Evolutionary conservation across 2,888 invertebrate species (phyloP).

Genomic region (Phyto melanocephala): DNA sequence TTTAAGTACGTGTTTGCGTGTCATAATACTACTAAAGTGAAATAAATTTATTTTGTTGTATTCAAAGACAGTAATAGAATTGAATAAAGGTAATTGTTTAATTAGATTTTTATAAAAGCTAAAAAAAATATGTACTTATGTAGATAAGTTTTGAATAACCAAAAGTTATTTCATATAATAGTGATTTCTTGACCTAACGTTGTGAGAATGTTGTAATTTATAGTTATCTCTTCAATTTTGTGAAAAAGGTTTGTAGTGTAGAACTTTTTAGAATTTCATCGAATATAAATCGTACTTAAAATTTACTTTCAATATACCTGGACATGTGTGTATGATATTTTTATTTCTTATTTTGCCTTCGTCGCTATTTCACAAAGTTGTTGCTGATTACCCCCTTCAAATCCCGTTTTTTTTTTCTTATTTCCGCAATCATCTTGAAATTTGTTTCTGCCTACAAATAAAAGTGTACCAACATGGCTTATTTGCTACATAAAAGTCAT

Average conservation of each 20-base stretch:
- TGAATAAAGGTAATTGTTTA: slow-evolving; percentile 14
- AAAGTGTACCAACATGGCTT: too few species aligned
- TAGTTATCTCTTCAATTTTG: too few species aligned
- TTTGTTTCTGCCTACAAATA: too few species aligned
- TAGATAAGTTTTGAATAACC: too few species aligned
- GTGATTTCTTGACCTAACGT: too few species aligned
- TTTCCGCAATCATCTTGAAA: not conserved
- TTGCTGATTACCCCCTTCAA: not conserved
- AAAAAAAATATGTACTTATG: not conserved
- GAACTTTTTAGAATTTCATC: slow-evolving; percentile 40
- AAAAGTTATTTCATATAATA: too few species aligned
- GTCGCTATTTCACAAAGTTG: slow-evolving; percentile 3
- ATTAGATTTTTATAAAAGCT: too few species aligned
- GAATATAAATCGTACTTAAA: not conserved
- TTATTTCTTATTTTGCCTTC: slow-evolving; percentile 12
- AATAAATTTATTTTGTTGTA: not conserved
- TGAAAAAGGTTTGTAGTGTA: too few species aligned
- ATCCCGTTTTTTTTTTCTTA: not conserved
- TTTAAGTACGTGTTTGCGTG: slow-evolving; percentile 6
- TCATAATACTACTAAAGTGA: not conserved
- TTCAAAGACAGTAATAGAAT: not conserved
- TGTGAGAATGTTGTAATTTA: too few species aligned
- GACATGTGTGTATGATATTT: not conserved
- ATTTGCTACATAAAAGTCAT: too few species aligned
- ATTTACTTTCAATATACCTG: not conserved